phyloP scores from a whole-genome alignment of 2,888 invertebrate genomes.

The Archaeoteleia sp. region DNA sequence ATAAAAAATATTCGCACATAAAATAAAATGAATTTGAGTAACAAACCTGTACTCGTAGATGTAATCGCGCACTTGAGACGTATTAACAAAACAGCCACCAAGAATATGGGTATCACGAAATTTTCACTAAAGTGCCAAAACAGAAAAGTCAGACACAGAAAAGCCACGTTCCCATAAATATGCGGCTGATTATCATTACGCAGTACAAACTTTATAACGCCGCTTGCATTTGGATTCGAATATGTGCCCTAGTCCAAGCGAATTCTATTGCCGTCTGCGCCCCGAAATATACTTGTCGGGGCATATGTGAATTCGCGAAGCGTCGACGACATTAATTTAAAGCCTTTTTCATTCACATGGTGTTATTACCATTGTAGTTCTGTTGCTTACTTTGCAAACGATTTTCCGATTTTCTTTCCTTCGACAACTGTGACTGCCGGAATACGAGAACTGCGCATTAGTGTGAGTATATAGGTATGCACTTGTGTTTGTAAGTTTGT shows the following conservation, averaged over 20 bases:
- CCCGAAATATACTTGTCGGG: conserved; percentile 49
- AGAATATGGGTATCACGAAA: conserved; percentile 34
- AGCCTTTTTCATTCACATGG: conserved; percentile 9
- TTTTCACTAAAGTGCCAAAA: conserved; percentile 51
- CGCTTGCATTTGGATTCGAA: conserved; percentile 44
- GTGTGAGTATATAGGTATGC: too few species aligned
- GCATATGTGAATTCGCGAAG: conserved; percentile 20
- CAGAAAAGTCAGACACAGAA: conserved; percentile 48
- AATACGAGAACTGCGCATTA: too few species aligned
- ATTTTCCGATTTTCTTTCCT: background rate
- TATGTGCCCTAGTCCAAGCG: conserved; percentile 26
- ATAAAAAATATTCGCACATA: background rate
- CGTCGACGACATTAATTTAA: conserved; percentile 44
- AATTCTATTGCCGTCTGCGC: conserved; percentile 44
- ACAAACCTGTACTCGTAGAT: conserved; percentile 62
- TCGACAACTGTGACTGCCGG: too few species aligned
- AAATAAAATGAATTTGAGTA: background rate
- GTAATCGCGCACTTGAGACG: conserved; percentile 56
- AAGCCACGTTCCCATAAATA: conserved; percentile 44
- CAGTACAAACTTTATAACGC: conserved; percentile 60
- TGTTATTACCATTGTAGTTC: background rate
- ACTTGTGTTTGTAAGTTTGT: too few species aligned
- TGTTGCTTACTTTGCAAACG: background rate
- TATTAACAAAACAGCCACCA: conserved; percentile 47
- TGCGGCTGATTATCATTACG: conserved; percentile 47